phyloP scores from a whole-genome alignment of 2,888 invertebrate genomes.

The Pteria penguin region DNA sequence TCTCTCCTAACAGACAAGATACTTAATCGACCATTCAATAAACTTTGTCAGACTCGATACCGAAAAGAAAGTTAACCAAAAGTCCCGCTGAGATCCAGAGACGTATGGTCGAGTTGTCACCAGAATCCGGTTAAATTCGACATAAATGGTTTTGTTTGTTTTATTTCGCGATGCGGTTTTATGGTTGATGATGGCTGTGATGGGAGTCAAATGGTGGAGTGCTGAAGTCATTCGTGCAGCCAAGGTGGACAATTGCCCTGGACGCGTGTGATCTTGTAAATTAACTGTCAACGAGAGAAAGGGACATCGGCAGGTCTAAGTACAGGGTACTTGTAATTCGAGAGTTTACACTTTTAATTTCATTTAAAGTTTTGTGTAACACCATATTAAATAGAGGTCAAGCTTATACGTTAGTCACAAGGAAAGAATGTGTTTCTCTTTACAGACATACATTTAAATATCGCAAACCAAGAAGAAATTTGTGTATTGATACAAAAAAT shows the following conservation, averaged over 20 bases:
- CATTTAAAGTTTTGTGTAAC: background rate
- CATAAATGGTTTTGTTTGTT: constrained; percentile 6
- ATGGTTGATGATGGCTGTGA: constrained; percentile 25
- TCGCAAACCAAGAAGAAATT: too few species aligned
- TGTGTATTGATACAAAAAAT: too few species aligned
- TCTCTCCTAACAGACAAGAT: constrained; percentile 38
- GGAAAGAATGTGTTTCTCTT: too few species aligned
- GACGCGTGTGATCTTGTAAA: constrained; percentile 39
- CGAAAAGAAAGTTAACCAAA: background rate
- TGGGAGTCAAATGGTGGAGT: constrained; percentile 20
- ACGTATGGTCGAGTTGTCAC: constrained; percentile 18
- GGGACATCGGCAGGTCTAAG: constrained; percentile 40
- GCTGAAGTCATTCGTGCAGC: constrained; percentile 13
- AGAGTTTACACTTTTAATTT: constrained; percentile 21
- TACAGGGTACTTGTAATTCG: constrained; percentile 13
- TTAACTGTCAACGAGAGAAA: constrained; percentile 43
- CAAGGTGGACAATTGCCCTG: constrained; percentile 16
- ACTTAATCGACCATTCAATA: constrained; percentile 24
- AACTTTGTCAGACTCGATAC: constrained; percentile 8
- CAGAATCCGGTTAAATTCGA: constrained; percentile 2
- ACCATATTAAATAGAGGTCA: background rate
- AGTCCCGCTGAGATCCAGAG: constrained; percentile 12
- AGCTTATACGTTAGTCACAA: too few species aligned
- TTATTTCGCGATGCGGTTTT: constrained; percentile 1
- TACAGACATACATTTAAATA: too few species aligned